Evolutionary conservation across 2,888 invertebrate genomes (phyloP), one percentile per base, ranked within the genome.

Genomic region (Panzeria rudis): DNA sequence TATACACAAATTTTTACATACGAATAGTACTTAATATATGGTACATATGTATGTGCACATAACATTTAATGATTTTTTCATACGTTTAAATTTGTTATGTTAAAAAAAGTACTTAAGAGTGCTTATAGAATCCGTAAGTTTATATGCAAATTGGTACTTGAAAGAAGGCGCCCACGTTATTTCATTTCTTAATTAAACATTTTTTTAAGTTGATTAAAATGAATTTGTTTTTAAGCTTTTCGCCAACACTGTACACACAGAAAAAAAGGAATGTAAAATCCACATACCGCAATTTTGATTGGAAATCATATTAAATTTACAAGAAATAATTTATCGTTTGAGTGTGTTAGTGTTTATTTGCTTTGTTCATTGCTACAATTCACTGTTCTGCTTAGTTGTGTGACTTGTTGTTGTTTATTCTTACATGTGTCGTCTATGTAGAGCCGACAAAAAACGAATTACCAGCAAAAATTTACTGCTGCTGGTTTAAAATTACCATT

Each of bases 161-260:
- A 76, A 56, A 68, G 47, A 29, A 20, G 35, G 64, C 62, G 68
- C 62, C 76, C 69, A 71, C 62, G n/a, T 78, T 29, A 44, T 59
- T 56, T 68, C 35, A 38, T 32, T 7, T 68, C 56, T 68, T 68
- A 77, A 68, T 77, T 59, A 66, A 76, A 75, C 17, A 25, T 44
- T 47, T 32, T 17, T 5, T n/a, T 7, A 13, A 50, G 8, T 50
- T 56, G 38, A 50, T 32, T 47, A 41, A 68, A 59, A 38, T 56
- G 23, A 35, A 8, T 44, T 44, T 32, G n/a, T 41, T 59, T n/a
- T 71, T 41, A 13, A 17, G 41, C 35, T 32, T 50, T 59, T 68
- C 59, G 77, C 68, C 59, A 77, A 77, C 54, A 66, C 20, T 35
- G 3, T 35, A 13, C 23, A 9, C 2, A 23, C 25, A 13, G 41